Conservation (phyloP, 2,888 invertebrate species). For the Ypsolopha scabrella region DNA sequence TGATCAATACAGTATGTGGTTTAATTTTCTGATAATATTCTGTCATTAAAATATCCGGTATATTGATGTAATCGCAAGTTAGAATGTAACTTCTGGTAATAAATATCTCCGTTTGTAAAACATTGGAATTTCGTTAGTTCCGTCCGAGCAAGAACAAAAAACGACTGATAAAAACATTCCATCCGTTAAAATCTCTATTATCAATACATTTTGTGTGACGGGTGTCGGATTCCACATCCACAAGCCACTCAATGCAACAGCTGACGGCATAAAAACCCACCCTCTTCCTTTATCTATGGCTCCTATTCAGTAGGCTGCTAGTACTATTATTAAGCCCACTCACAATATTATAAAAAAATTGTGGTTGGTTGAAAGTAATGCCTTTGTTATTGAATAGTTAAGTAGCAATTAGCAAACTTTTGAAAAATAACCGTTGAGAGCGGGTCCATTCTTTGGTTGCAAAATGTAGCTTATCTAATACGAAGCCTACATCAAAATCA, state of each 20-base stretch:
- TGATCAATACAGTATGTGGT: too few species aligned
- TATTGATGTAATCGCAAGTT: too few species aligned
- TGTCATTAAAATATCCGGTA: too few species aligned
- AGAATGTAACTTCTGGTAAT: too few species aligned
- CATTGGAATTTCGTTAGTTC: too few species aligned
- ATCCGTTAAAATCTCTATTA: constrained; percentile 23
- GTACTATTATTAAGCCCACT: constrained; percentile 1
- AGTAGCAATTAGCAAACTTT: too few species aligned
- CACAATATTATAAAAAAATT: neutral
- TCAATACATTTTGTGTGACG: constrained; percentile 24
- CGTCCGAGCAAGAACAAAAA: too few species aligned
- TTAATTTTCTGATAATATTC: too few species aligned
- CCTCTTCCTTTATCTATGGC: constrained; percentile 38
- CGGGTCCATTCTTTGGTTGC: too few species aligned
- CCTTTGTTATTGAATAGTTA: neutral
- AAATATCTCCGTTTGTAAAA: too few species aligned
- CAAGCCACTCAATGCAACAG: constrained; percentile 26
- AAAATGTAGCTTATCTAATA: neutral
- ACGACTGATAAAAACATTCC: neutral
- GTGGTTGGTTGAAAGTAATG: neutral
- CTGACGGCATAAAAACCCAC: constrained; percentile 45
- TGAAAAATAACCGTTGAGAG: too few species aligned
- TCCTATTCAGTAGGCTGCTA: constrained; percentile 19
- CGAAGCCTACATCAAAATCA: neutral
- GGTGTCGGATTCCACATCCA: constrained; percentile 26